Conservation (phyloP, 2,113 vertebrate genomes). For the Rhabdornis inornatus region DNA sequence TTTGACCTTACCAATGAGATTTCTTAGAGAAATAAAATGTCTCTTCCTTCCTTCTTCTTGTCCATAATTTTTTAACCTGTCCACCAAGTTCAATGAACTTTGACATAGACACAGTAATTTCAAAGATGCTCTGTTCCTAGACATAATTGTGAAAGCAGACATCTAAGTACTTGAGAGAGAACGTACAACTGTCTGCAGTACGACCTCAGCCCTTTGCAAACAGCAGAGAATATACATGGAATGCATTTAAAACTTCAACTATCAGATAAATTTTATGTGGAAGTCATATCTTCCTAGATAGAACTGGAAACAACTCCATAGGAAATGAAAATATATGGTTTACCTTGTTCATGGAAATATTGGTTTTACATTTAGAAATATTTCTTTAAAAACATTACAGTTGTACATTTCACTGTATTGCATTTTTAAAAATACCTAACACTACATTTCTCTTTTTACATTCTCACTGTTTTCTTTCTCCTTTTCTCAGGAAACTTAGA, state of each 20-base stretch:
- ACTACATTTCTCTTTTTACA: not conserved
- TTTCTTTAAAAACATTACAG: not conserved
- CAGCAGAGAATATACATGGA: not conserved
- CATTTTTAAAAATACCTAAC: not conserved
- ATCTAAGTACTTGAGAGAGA: not conserved
- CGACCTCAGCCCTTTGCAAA: not conserved
- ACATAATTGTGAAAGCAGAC: not conserved
- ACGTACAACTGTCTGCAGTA: not conserved
- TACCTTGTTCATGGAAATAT: not conserved
- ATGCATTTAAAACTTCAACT: not conserved
- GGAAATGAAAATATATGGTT: not conserved
- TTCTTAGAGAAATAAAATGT: not conserved
- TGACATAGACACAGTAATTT: not conserved
- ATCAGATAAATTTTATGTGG: not conserved
- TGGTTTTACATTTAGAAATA: not conserved
- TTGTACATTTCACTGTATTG: not conserved
- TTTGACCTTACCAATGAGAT: not conserved
- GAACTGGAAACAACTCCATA: rapidly evolving
- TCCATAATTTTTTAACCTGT: slow-evolving; percentile 5
- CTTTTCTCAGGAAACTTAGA: not conserved
- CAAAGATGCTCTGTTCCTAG: not conserved
- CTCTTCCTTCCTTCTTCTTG: not conserved
- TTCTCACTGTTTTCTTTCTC: not conserved
- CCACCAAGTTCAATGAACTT: not conserved
- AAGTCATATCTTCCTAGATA: not conserved